Percentiles rank a stretch among this genome's conserved stretches.
Evolutionary conservation across 2,797 vertebrate genomes (phyloP).

Genomic region (Mareca strepera): DNA sequence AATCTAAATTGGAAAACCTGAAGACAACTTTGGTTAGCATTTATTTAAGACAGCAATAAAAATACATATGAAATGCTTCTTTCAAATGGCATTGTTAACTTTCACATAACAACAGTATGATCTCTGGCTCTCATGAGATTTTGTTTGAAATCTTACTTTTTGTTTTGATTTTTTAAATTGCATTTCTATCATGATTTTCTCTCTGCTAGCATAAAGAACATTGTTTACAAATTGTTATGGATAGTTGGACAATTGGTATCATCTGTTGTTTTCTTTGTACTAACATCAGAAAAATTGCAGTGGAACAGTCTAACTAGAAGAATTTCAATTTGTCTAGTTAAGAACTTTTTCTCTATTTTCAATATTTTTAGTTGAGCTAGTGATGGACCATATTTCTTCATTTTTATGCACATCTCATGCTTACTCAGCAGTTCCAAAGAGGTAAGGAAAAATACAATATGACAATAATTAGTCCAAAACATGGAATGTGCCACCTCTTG

Average conservation of each 20-base stretch:
- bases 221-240: constrained; percentile 3
- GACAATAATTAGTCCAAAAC: not conserved
- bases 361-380: not conserved
- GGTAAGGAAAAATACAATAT: not conserved
- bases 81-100: not conserved
- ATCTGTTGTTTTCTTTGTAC: constrained; percentile 8
- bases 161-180: constrained; percentile 12
- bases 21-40: not conserved
- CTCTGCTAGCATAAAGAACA: not conserved
- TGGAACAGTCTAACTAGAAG: not conserved
- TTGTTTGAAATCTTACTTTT: not conserved
- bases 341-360: not conserved
- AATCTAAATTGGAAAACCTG: not conserved
- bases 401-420: not conserved
- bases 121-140: not conserved
- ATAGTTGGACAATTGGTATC: not conserved
- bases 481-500: not conserved
- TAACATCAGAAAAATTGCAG: not conserved
- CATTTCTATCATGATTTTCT: not conserved
- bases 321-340: not conserved
- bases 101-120: not conserved
- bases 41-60: not conserved
- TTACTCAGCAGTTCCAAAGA: not conserved
- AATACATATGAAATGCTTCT: not conserved
- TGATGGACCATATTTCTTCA: not conserved